Evolutionary conservation across 2,113 vertebrate species (phyloP), one percentile per base, ranked within the genome.

Genomic region (Amia ocellicauda): DNA sequence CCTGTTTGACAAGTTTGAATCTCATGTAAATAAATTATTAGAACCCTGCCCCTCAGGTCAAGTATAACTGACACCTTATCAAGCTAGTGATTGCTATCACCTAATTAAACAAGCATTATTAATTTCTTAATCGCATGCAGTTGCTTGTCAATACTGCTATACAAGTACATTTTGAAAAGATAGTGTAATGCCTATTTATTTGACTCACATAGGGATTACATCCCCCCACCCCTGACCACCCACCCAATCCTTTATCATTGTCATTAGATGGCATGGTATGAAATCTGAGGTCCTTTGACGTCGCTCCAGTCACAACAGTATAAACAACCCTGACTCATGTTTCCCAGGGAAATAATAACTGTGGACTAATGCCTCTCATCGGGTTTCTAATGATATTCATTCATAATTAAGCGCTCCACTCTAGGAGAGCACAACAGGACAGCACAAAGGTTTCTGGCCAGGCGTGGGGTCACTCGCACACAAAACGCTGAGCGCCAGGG

Each of bases 371-470:
- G 27, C 23, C 56, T 69, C 71, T 79, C 75, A 81, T 88, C 73
- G 72, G 63, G 78, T 91, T 93, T 91, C 85, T 86, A 85, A 89
- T 77, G 69, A 88, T 68, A 49, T 53, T 77, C 77, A 79, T 78
- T 41, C 63, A 83, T 82, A 87, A 86, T 89, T 85, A 80, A 91
- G 80, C 54, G 23, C 22, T 68, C 66, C 64, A 71, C 71, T 71
- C 61, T 74, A 53, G 78, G 41, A 64, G 43, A 71, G 80, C 80
- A 42, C 63, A 79, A 75, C 28, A 51, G 54, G 78, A 68, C 62
- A 75, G 71, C 36, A 36, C 41, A 2, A 63, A 74, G 41, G 11
- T 63, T 58, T 13, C n/a, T 28, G 54, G 57, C 58, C 55, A 69
- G 45, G 55, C 60, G 64, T 13, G 57, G 80, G 80, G 80, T 78